Percentiles rank a stretch among this genome's conserved stretches.
These are phyloP conservation scores for Cichlasoma orientale DNA, from an alignment of 2,797 vertebrate species.

Conservation along the genomic window DNA sequence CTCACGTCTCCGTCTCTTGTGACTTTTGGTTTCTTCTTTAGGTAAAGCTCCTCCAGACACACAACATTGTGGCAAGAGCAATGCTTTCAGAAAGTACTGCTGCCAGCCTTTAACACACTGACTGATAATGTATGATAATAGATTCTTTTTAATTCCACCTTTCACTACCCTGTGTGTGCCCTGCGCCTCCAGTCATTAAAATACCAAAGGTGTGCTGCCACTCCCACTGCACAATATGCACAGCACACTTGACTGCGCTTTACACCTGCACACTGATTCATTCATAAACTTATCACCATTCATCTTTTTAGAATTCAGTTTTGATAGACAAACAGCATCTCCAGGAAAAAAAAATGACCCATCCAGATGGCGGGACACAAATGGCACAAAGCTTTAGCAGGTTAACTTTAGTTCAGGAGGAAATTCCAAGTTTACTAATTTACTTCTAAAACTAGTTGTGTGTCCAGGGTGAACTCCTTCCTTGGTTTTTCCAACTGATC, in stretches of 20 bases:
- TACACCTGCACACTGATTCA: slow-evolving; percentile 33
- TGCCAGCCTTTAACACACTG: slow-evolving; percentile 38
- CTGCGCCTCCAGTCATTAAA: slow-evolving; percentile 42
- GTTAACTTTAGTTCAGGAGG: slow-evolving; percentile 1
- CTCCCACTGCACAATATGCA: slow-evolving; percentile 29
- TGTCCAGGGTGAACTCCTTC: slow-evolving; percentile 37
- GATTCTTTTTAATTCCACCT: slow-evolving; percentile 56
- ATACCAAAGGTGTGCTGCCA: slow-evolving; percentile 35
- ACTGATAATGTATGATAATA: slow-evolving; percentile 65
- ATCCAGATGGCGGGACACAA: slow-evolving; percentile 3
- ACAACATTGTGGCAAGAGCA: slow-evolving; percentile 18
- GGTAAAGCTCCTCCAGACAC: slow-evolving; percentile 20
- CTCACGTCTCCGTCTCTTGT: neutral
- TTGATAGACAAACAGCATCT: slow-evolving; percentile 5
- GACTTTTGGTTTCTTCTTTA: slow-evolving; percentile 28
- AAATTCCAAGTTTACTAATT: slow-evolving; percentile 37
- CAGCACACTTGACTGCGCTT: slow-evolving; percentile 15
- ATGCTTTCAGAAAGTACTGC: slow-evolving; percentile 46
- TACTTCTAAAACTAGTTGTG: slow-evolving; percentile 35
- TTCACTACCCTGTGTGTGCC: slow-evolving; percentile 31
- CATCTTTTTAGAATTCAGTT: slow-evolving; percentile 16
- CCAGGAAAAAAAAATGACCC: neutral
- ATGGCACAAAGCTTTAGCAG: neutral
- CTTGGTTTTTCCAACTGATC: slow-evolving; percentile 69
- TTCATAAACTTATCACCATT: slow-evolving; percentile 21